Conservation (phyloP, 2,888 invertebrate genomes). For the Lymantria dispar region DNA sequence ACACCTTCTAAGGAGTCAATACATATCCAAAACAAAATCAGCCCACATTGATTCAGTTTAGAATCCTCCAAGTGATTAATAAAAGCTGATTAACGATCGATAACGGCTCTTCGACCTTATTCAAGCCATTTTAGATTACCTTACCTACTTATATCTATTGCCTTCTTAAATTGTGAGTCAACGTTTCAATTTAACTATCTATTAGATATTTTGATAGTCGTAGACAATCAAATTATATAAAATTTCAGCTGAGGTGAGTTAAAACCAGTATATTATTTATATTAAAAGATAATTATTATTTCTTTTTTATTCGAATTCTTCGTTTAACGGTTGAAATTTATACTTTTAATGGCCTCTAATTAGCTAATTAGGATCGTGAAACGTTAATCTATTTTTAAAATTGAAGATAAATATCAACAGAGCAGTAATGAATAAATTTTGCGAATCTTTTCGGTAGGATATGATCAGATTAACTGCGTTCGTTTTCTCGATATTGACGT, state of each 20-base stretch:
- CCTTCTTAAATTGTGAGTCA: slow-evolving; percentile 32
- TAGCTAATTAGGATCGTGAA: no score
- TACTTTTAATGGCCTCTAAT: no score
- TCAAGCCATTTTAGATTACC: slow-evolving; percentile 52
- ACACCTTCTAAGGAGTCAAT: slow-evolving; percentile 19
- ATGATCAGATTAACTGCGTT: no score
- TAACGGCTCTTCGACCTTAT: slow-evolving; percentile 58
- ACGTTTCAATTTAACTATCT: slow-evolving; percentile 19
- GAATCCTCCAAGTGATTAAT: slow-evolving; percentile 23
- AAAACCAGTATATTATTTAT: not conserved
- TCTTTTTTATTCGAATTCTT: no score
- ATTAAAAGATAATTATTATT: no score
- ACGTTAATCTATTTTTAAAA: no score
- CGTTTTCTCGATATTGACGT: no score
- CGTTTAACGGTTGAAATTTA: no score
- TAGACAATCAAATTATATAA: slow-evolving; percentile 8
- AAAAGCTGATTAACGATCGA: slow-evolving; percentile 33
- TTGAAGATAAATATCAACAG: no score
- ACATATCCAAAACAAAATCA: slow-evolving; percentile 34
- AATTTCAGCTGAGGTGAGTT: not conserved
- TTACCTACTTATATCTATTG: slow-evolving; percentile 53
- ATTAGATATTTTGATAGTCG: slow-evolving; percentile 20
- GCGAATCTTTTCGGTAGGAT: no score
- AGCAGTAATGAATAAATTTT: no score
- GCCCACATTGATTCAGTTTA: slow-evolving; percentile 17